Base-by-base conservation (phyloP, 2,113 vertebrate species). In the Strigops habroptila region DNA sequence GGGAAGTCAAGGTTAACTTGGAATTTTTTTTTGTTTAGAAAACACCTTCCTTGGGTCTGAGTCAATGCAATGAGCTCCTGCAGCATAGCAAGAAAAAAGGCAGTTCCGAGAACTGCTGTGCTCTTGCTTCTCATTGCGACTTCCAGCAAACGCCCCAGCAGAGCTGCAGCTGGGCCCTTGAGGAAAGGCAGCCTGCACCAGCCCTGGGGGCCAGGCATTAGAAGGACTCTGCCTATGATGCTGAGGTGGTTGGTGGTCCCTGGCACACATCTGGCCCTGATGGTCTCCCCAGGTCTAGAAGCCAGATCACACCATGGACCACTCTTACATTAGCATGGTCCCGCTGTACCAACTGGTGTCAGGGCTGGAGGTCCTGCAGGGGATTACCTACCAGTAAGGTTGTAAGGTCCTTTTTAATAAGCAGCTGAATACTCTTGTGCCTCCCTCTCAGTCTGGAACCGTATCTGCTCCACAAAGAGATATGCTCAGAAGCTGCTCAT, bases 71-170 rank as follows among this genome's bases (percentile, higher is more conserved):
- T 82, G 74, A 70, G 4, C 18, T 85, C 10, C 1, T 4, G 23
- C 8, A 39, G n/a, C 31, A 49, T 13, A 63, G 24, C 1, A 1
- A 82, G 84, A 85, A 88, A 68, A 49, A 23, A 62, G 24, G 31
- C 51, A 84, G 3, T 74, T 86, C 57, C 9, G 13, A 75, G 75
- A 84, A 76, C 28, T 16, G 22, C 30, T 16, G 13, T 43, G 22
- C 18, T 63, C 30, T 44, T 69, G 13, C 10, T 25, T 64, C 41
- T 28, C 0, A 0, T 28, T 44, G 15, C 0, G 1, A 43, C 46
- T 80, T 82, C 51, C 43, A 82, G 39, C 7, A 89, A 92, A 75
- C 0, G 2, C 3, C 31, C 23, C 59, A 44, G 44, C 7, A 91
- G 91, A 49, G n/a, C 19, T 53, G 39, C n/a, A 43, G 43, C n/a